These are phyloP conservation scores for Saxicola maurus DNA, from an alignment of 2,797 vertebrate species.

Conservation along the genomic window DNA sequence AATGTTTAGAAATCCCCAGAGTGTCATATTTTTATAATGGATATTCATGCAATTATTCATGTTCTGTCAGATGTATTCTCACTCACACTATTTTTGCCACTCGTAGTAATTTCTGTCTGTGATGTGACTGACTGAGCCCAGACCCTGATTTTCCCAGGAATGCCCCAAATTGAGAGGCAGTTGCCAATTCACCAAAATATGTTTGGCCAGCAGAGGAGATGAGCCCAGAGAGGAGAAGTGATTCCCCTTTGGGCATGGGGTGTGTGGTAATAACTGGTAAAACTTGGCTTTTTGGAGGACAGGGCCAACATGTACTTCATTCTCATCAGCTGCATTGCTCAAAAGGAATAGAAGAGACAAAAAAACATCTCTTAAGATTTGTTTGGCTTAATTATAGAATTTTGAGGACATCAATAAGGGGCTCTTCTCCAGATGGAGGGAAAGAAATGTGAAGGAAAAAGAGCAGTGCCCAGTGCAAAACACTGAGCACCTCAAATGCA, in stretches of 20 bases:
- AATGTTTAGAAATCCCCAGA: not conserved
- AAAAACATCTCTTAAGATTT: not conserved
- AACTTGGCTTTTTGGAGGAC: no score
- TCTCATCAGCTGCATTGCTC: not conserved
- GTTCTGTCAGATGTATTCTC: not conserved
- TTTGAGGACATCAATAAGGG: not conserved
- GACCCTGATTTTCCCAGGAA: not conserved
- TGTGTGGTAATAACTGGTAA: no score
- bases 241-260: not conserved
- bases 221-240: not conserved
- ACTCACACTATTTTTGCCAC: not conserved
- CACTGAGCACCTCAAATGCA: not conserved
- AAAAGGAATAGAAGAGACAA: not conserved
- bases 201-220: not conserved
- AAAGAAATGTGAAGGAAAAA: not conserved
- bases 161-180: not conserved
- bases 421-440: not conserved
- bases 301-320: fast-evolving
- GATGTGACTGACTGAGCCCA: not conserved
- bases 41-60: not conserved
- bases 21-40: not conserved
- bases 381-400: fast-evolving
- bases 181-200: not conserved
- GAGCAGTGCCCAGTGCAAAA: fast-evolving
- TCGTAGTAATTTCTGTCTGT: not conserved